phyloP scores from a whole-genome alignment of 2,888 invertebrate species.

The Ferrisia virgata region DNA sequence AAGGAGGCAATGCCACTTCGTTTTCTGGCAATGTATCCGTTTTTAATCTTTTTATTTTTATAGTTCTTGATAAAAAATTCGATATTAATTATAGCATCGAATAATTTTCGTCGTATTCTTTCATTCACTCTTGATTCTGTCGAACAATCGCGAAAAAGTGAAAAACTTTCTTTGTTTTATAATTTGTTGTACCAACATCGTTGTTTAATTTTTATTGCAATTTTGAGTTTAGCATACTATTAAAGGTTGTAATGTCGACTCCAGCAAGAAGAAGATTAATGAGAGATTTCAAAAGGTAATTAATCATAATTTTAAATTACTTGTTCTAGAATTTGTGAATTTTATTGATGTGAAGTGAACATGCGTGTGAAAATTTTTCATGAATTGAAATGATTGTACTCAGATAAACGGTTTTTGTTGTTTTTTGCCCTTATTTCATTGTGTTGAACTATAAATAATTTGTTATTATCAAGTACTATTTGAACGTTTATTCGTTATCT shows the following conservation, averaged over 20 bases:
- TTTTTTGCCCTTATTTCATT: too few relatives aligned
- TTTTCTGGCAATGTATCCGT: constrained; percentile 10
- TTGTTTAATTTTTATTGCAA: not conserved
- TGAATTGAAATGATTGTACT: too few relatives aligned
- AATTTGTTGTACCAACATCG: not conserved
- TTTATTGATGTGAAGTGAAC: not conserved
- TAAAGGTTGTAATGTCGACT: constrained; percentile 74
- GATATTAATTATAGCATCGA: constrained; percentile 16
- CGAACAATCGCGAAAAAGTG: not conserved
- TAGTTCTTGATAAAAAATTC: constrained; percentile 27
- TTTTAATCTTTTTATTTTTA: constrained; percentile 6
- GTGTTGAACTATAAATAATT: too few relatives aligned
- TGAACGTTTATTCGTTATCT: too few relatives aligned
- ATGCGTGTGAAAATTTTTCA: not conserved
- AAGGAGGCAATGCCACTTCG: not conserved
- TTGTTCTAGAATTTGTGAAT: not conserved
- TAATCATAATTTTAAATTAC: not conserved
- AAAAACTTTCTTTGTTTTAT: not conserved
- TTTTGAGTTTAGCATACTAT: not conserved
- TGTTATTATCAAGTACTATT: too few relatives aligned
- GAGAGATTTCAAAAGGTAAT: constrained; percentile 84
- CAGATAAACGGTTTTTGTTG: too few relatives aligned
- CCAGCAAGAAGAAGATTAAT: constrained; percentile 97
- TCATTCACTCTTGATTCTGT: not conserved
- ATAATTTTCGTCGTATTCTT: not conserved